Evolutionary conservation across 2,797 vertebrate species (phyloP).

Genomic region (Tolypeutes matacus): DNA sequence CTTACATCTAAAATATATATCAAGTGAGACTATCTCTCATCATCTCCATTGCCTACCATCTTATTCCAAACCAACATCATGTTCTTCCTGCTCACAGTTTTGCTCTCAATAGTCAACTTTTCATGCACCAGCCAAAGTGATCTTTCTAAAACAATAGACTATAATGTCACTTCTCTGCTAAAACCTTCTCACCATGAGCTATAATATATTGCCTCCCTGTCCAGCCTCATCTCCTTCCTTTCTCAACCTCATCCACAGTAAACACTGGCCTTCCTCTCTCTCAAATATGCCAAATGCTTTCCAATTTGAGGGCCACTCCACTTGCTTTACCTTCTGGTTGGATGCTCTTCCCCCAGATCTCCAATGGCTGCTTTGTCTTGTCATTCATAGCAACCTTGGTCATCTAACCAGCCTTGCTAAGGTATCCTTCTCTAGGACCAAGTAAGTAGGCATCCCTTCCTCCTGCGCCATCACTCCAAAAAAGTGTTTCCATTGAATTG

Average conservation of each 20-base stretch:
- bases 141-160: neutral
- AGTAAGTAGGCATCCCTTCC: neutral
- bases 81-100: neutral
- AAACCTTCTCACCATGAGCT: neutral
- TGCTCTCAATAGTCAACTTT: neutral
- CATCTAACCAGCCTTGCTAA: neutral
- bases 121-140: neutral
- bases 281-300: neutral
- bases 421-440: neutral
- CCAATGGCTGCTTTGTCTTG: neutral
- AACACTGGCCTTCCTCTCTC: neutral
- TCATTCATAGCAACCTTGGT: neutral
- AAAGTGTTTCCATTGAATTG: conserved; percentile 1
- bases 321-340: neutral
- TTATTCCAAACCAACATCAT: neutral
- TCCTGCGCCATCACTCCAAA: neutral
- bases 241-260: neutral
- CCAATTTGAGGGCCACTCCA: neutral
- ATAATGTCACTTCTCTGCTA: neutral
- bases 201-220: neutral
- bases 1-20: neutral
- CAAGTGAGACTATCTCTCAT: neutral
- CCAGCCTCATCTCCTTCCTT: neutral
- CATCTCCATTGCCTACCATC: neutral
- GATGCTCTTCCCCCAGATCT: neutral